Evolutionary conservation across 2,888 invertebrate genomes (phyloP), one percentile per base, ranked within the genome.

Genomic region (Choristoneura rosaceana): DNA sequence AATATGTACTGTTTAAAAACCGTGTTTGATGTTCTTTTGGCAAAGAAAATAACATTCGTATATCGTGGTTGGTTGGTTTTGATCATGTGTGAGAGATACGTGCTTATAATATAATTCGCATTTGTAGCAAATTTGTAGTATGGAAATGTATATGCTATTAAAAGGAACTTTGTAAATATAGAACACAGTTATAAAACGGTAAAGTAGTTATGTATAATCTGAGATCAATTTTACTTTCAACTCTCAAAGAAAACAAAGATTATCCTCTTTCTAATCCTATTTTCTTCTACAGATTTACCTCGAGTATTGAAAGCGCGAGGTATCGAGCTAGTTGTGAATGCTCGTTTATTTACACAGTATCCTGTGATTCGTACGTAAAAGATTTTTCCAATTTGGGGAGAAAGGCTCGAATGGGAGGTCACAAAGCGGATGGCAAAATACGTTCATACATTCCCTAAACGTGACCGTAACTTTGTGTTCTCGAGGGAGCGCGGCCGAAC

Each of bases 331-430:
- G 62, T 62, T 25, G 45, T 25, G 33, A 50, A 64, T 34, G 47
- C 50, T 50, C 43, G 83, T 84, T 86, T 84, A 84, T 83, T 83
- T 81, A 85, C 87, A 84, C 65, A 85, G 78, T 87, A 86, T 82
- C 80, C 80, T 82, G 80, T 82, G 83, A 86, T 85, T 83, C 82
- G 79, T 79, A 81, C 81, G 84, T 76, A 80, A 88, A 87, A 89
- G 87, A 86, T 88, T 89, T 89, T 89, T 88, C 85, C 90, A 89
- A 90, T 91, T 91, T 87, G 80, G 82, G 82, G 84, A 86, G 82
- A 89, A 87, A 86, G 88, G 85, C 83, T 82, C 83, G 79, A 81
- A 85, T 83, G 81, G 81, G 84, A 84, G 87, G 87, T 88, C 85
- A 84, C 86, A 86, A 83, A 83, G 84, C 84, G 86, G 87, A 90